Percentiles rank a stretch among this genome's conserved stretches.
phyloP scores from a whole-genome alignment of 2,888 invertebrate species.

The Monoplex corrugatus region DNA sequence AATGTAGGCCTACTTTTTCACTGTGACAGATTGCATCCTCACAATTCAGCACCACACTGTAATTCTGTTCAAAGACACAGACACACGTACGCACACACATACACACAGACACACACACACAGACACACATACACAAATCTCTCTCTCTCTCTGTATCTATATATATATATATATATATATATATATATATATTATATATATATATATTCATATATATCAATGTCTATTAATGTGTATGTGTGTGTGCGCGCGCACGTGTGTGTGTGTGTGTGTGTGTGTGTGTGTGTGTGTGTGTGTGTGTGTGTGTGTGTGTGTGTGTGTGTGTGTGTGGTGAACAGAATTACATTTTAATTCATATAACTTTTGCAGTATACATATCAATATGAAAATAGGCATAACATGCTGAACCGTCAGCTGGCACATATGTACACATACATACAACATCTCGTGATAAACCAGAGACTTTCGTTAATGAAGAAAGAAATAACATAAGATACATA shows the following conservation, averaged over 20 bases:
- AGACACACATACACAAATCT: background rate
- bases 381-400: too few relatives aligned
- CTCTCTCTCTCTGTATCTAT: background rate
- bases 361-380: too few relatives aligned
- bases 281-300: background rate
- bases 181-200: background rate
- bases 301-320: background rate
- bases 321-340: too few relatives aligned
- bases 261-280: background rate
- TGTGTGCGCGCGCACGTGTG: background rate
- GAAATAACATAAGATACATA: too few relatives aligned
- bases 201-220: background rate
- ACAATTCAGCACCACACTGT: too few relatives aligned
- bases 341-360: too few relatives aligned
- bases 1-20: too few relatives aligned
- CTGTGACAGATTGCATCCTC: too few relatives aligned
- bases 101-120: background rate
- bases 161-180: background rate
- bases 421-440: too few relatives aligned
- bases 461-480: too few relatives aligned
- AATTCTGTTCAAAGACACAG: conserved; percentile 5
- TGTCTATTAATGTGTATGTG: background rate
- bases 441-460: too few relatives aligned
- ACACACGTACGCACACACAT: background rate
- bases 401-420: too few relatives aligned